A percentile compares a stretch with the other conserved stretches of the same genome.
Conservation (phyloP, 2,113 vertebrate genomes). For the Saguinus imperator region DNA sequence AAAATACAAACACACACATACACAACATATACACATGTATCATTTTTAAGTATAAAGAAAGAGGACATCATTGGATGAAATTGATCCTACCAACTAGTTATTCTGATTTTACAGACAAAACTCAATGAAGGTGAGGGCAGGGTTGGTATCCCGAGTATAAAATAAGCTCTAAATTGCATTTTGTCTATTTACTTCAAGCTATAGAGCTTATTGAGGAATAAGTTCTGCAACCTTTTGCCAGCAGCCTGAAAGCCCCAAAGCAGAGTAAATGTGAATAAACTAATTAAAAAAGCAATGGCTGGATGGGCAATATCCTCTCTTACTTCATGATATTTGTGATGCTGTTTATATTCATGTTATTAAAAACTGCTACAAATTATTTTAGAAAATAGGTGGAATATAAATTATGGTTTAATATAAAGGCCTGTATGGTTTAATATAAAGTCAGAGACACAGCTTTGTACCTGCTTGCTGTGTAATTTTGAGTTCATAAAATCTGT, state of each 20-base stretch:
- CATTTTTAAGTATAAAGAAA: neutral
- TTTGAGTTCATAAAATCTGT: neutral
- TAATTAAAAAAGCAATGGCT: neutral
- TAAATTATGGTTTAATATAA: neutral
- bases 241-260: neutral
- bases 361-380: neutral
- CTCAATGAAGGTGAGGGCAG: neutral
- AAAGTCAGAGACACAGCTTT: neutral
- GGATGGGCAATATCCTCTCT: neutral
- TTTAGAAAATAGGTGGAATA: neutral
- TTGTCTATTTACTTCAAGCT: neutral
- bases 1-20: neutral
- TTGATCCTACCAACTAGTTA: neutral
- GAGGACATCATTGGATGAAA: neutral
- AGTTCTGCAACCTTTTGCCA: neutral
- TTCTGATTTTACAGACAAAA: neutral
- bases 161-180: neutral
- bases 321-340: neutral
- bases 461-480: neutral
- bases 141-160: neutral
- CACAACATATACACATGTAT: fast-evolving
- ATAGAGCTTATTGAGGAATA: neutral
- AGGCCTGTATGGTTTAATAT: neutral
- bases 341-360: neutral
- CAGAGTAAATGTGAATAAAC: neutral